These are phyloP conservation scores for Macrosteles quadrilineatus DNA, from an alignment of 1,140 invertebrate genomes.

Conservation along the genomic window DNA sequence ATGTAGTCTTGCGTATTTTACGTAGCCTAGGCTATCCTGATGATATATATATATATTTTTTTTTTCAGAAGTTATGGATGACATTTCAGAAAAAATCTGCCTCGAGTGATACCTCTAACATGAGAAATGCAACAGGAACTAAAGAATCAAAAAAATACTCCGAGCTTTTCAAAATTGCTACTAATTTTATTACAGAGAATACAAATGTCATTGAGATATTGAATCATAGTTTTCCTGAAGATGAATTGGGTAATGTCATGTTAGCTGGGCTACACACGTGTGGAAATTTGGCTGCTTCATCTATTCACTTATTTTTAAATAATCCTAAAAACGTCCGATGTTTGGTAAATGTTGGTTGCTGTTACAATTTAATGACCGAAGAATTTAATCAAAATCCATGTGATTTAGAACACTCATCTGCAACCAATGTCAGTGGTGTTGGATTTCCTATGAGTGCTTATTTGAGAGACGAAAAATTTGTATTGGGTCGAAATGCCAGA, in stretches of 20 bases:
- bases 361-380: slow-evolving; percentile 84
- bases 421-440: slow-evolving; percentile 32
- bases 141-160: slow-evolving; percentile 14
- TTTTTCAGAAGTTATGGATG: not conserved
- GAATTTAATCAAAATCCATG: slow-evolving; percentile 48
- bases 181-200: slow-evolving; percentile 40
- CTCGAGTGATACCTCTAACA: no score
- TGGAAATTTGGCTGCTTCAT: slow-evolving; percentile 76
- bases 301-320: slow-evolving; percentile 69
- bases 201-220: slow-evolving; percentile 56
- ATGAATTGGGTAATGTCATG: slow-evolving; percentile 27
- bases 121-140: not conserved
- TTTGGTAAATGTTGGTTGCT: slow-evolving; percentile 84
- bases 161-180: slow-evolving; percentile 3
- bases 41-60: no score
- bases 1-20: no score
- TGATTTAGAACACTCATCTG: slow-evolving; percentile 35
- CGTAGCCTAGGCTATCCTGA: no score
- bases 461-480: slow-evolving; percentile 56
- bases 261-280: slow-evolving; percentile 82
- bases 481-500: slow-evolving; percentile 73
- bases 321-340: slow-evolving; percentile 56
- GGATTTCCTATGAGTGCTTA: slow-evolving; percentile 71
- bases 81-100: not conserved
- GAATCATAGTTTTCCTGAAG: slow-evolving; percentile 50